Base-by-base conservation (phyloP, 2,888 invertebrate genomes). In the Drosophila borborema region DNA sequence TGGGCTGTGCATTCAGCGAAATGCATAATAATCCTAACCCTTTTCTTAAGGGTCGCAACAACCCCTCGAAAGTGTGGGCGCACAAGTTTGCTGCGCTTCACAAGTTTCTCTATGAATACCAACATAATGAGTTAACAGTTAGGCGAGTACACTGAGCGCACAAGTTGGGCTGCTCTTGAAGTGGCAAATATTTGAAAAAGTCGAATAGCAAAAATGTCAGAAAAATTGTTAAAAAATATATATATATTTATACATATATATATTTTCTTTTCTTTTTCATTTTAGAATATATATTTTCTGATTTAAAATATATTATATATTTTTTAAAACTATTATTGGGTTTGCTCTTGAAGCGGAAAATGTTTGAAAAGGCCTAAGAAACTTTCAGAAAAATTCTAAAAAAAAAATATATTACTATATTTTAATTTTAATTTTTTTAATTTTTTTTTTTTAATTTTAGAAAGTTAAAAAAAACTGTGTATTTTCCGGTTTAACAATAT, bases 1-100 rank as follows among this genome's bases (percentile, higher is more conserved):
- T 49, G 18, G 40, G 40, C 38, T 54, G 23, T 63, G 70, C 54
- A 55, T 48, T 53, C 46, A 55, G 34, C 51, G 63, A 62, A 67
- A 70, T 77, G 81, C 82, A 77, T 81, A 81, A 76, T 73, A 80
- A 86, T 79, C 80, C 72, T 73, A 90, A 87, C 76, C 87, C 86
- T 75, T 82, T 87, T 54, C 46, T 14, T 10, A n/a, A 34, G 14
- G 38, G 36, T 20, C 28, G 36, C 12, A 41, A 38, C 36, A 76
- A 68, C 76, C 72, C 77, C 68, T 43, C 31, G 23, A 28, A 56
- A 43, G 28, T 16, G 36, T 14, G 18, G 45, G 49, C 54, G 38
- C 48, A 56, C 49, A 82, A 70, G 67, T 82, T 74, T 36, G 43
- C 51, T 79, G 74, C 68, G 77, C 74, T 81, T 67, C 73, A 80